Evolutionary conservation across 2,113 vertebrate genomes (phyloP), one percentile per base, ranked within the genome.

Genomic region (Prietella phreatophila): DNA sequence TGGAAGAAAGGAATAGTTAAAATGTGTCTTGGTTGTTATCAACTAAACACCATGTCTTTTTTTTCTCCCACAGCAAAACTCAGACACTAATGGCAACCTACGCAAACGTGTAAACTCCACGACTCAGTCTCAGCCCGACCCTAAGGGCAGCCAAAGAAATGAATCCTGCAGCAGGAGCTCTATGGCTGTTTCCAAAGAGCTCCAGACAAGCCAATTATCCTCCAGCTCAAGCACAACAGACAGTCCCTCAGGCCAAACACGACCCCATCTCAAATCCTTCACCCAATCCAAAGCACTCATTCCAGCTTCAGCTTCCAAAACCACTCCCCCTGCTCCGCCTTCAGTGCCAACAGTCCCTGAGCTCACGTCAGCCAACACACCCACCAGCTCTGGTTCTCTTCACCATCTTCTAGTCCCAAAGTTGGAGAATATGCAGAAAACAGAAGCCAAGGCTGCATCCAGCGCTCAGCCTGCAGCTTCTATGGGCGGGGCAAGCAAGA

Each of bases 401-500:
- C 97, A 96, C 85, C 96, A 92, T 84, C 95, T 96, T 87, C 95
- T 97, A 92, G 97, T 95, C 86, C 96, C 97, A 84, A 97, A 96
- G 94, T 95, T 98, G 93, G 96, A 96, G 92, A 95, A 96, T 79
- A 96, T 97, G 92, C 97, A 97, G 93, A 96, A 95, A 83, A 91
- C 90, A 91, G 97, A 97, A 93, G 91, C 92, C 55, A 97, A 96
- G 90, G 89, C 93, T 58, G 93, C 95, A 65, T 88, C 94, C 1
- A 92, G 92, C 89, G 94, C 89, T 71, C 96, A 93, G 91, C 95
- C 97, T 84, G 91, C 95, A 92, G 92, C 96, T 61, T 96, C 95
- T 13, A 93, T 93, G 78, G 95, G 93, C 82, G 98, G 97, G 89
- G 98, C 98, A 90, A 99, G 98, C 94, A 99, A 99, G 96, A 99